Evolutionary conservation across 1,140 invertebrate species (phyloP).

Genomic region (Drosophila hydei): DNA sequence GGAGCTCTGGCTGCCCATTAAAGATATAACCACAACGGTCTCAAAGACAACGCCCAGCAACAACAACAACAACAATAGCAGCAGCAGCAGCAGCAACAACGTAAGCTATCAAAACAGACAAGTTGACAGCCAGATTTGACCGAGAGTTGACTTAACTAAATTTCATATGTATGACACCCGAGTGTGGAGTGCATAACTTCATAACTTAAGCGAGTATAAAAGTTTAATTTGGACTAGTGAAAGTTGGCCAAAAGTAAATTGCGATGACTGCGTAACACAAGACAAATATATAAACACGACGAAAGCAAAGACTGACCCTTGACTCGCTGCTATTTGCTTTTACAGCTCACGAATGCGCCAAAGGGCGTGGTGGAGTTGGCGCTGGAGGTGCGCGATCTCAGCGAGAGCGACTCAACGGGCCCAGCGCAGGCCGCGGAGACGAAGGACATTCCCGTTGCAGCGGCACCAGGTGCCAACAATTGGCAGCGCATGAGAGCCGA

Average conservation of each 20-base stretch:
- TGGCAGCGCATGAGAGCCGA: constrained; percentile 75
- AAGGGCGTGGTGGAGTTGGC: constrained; percentile 76
- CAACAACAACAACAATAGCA: constrained; percentile 54
- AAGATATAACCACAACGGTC: constrained; percentile 86
- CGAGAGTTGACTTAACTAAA: constrained; percentile 44
- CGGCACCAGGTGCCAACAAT: constrained; percentile 48
- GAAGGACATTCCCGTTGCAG: background rate
- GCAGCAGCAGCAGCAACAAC: constrained; percentile 48
- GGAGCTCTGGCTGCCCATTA: constrained; percentile 90
- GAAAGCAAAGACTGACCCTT: constrained; percentile 16
- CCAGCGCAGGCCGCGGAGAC: background rate
- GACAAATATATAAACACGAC: constrained; percentile 19
- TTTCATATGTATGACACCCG: constrained; percentile 9
- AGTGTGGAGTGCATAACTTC: constrained; percentile 4
- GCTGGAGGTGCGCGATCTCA: constrained; percentile 70
- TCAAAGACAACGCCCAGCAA: constrained; percentile 57
- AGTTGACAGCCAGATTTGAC: constrained; percentile 18
- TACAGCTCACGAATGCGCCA: constrained; percentile 66
- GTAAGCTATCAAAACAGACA: constrained; percentile 56
- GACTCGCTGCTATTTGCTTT: background rate
- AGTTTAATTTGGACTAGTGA: constrained; percentile 40
- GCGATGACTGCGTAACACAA: constrained; percentile 30
- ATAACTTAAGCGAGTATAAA: background rate
- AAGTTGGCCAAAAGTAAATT: constrained; percentile 37
- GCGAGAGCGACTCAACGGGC: constrained; percentile 20